Base-by-base conservation (phyloP, 2,113 vertebrate genomes). In the Lucifuga dentata region DNA sequence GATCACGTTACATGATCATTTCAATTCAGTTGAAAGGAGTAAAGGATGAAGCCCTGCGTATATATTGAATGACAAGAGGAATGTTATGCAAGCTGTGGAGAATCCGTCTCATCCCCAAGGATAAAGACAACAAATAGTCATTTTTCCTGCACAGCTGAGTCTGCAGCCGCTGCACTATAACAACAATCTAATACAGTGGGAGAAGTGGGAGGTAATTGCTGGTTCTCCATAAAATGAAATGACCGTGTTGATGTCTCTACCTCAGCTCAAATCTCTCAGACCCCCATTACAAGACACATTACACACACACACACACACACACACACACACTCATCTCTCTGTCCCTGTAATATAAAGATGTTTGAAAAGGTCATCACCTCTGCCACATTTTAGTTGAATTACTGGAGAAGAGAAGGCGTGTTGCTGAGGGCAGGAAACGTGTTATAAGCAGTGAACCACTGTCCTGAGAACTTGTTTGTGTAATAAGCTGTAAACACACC, bases 401-500 rank as follows among this genome's bases (percentile, higher is more conserved):
- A 55, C 58, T 4, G 55, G 7, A 7, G 29, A 39, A 1, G 13
- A 33, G 45, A 60, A 32, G 35, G 55, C 38, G 39, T 71, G 66
- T 13, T 17, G 57, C 46, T 43, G 5, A 38, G 61, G 52, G 43
- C 24, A 70, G 8, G 1, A 45, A 78, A 64, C 46, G 21, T 23
- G 44, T 52, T 49, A 12, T 11, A 45, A 39, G 46, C 35, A 8
- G 3, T 2, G n/a, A 36, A 21, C 15, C 40, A 40, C 24, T 2
- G 43, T 68, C 43, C 51, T 26, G 49, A 72, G 32, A 53, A 45
- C 48, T 52, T 46, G 26, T 24, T 60, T 68, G 67, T 21, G 35
- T 66, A 39, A 80, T 58, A 50, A 50, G 46, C 65, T 48, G 38
- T 74, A 79, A 84, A 83, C 76, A 80, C 84, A 88, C 85, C 87